phyloP scores from a whole-genome alignment of 2,888 invertebrate species.

The Adela reaumurella region DNA sequence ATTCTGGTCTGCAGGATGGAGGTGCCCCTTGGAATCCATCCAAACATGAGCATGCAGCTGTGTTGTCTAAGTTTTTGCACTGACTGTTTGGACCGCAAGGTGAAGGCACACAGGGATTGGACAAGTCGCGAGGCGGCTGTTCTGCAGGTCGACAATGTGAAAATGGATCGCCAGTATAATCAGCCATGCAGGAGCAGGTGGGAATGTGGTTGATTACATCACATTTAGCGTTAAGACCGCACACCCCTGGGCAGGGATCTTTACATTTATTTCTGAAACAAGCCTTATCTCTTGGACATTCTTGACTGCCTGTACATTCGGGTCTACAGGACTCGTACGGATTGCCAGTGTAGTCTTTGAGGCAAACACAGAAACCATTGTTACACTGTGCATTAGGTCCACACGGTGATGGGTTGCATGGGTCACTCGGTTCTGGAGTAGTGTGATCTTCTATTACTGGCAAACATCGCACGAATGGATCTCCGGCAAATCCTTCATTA shows the following conservation, averaged over 20 bases:
- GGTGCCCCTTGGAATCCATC: constrained; percentile 75
- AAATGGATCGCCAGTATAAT: constrained; percentile 73
- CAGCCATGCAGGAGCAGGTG: constrained; percentile 63
- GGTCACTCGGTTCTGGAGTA: constrained; percentile 40
- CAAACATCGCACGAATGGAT: constrained; percentile 74
- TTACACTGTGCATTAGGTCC: constrained; percentile 68
- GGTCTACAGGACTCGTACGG: constrained; percentile 69
- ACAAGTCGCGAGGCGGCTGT: constrained; percentile 21
- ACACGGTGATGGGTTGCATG: constrained; percentile 70
- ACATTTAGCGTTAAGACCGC: constrained; percentile 71
- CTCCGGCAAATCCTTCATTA: constrained; percentile 71
- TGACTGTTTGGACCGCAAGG: constrained; percentile 78
- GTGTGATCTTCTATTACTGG: constrained; percentile 43
- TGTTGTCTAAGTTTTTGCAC: constrained; percentile 72
- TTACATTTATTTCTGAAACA: constrained; percentile 71
- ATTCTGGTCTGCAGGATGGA: constrained; percentile 79
- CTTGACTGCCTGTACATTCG: constrained; percentile 68
- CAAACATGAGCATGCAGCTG: constrained; percentile 76
- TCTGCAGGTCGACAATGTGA: constrained; percentile 42
- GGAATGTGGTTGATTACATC: constrained; percentile 73
- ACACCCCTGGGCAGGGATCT: constrained; percentile 72
- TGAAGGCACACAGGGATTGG: constrained; percentile 73
- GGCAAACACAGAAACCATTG: constrained; percentile 66
- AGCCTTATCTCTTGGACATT: constrained; percentile 66
- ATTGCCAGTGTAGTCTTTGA: constrained; percentile 66